Evolutionary conservation across 2,797 vertebrate species (phyloP), one percentile per base, ranked within the genome.

Genomic region (Myotis pilosus): DNA sequence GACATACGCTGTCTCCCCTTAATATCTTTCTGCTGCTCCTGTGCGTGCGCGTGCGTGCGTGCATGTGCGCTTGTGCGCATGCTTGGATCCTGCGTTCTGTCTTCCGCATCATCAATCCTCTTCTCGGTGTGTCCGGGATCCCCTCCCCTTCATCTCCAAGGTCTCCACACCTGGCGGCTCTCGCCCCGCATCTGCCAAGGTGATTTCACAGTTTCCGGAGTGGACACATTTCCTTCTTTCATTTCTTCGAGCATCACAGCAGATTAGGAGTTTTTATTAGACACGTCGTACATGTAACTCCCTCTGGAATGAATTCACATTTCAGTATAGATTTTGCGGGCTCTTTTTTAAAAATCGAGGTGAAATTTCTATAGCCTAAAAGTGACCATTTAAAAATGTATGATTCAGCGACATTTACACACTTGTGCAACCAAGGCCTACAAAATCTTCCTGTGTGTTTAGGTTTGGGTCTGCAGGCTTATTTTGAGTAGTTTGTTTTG

Each of bases 21-120:
- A 17, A 0, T 2, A 1, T 30, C n/a, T 38, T 13, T 17, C 16
- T n/a, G 47, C 12, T 8, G 16, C 55, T n/a, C 15, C 2, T 13
- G 33, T 28, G 69, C 8, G 68, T 8, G 22, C 17, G 64, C 16
- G 13, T 8, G 19, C 25, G 30, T 36, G 47, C 13, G 20, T 7
- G n/a, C n/a, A n/a, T n/a, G 41, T 41, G 38, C 38, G 38, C 38
- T 4, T 5, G 38, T 4, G 4, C 38, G 38, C 38, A 38, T 38
- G 38, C 38, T 4, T 38, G 38, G 38, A 55, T 25, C 66, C 78
- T n/a, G 28, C 30, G 38, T 38, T 16, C 64, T 68, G n/a, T 28
- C 47, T 13, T 38, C 62, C 25, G 1, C 8, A 2, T 15, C 10
- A 8, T 17, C n/a, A 10, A 13, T 15, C 74, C 38, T 68, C 60